phyloP scores from a whole-genome alignment of 2,888 invertebrate species.

The Amiota communis region DNA sequence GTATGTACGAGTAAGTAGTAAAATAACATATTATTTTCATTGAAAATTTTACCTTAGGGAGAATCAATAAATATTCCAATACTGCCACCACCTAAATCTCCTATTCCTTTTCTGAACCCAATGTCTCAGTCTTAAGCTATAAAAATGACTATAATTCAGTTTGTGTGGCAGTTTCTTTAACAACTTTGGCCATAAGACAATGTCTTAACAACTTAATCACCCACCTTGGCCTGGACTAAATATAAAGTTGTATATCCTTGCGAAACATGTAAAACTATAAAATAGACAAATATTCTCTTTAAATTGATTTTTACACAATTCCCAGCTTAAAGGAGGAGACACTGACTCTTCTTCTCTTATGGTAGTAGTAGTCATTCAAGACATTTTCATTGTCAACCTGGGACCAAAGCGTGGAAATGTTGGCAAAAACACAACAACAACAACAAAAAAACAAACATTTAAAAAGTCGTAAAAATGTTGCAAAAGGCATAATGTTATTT shows the following conservation, averaged over 20 bases:
- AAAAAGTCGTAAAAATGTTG: conserved; percentile 63
- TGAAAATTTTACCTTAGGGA: conserved; percentile 20
- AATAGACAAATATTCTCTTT: conserved; percentile 7
- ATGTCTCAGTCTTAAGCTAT: not conserved
- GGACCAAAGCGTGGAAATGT: not conserved
- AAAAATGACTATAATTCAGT: not conserved
- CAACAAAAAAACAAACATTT: conserved; percentile 59
- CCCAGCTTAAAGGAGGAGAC: too few species aligned
- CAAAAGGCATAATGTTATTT: conserved; percentile 29
- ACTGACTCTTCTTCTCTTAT: not conserved
- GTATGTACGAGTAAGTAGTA: too few species aligned
- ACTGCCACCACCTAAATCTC: too few species aligned
- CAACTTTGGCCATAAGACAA: not conserved
- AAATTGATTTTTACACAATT: not conserved
- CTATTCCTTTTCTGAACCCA: too few species aligned
- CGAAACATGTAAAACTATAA: not conserved
- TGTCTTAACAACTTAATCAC: conserved; percentile 17
- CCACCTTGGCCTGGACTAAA: not conserved
- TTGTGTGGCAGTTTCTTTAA: not conserved
- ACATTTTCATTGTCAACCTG: conserved; percentile 12
- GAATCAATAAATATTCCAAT: conserved; percentile 11
- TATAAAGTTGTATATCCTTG: too few species aligned
- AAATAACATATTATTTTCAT: not conserved
- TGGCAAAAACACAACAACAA: conserved; percentile 36
- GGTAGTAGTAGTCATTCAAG: not conserved